These are phyloP conservation scores for Mamestra brassicae DNA, from an alignment of 2,888 invertebrate genomes.

Conservation along the genomic window DNA sequence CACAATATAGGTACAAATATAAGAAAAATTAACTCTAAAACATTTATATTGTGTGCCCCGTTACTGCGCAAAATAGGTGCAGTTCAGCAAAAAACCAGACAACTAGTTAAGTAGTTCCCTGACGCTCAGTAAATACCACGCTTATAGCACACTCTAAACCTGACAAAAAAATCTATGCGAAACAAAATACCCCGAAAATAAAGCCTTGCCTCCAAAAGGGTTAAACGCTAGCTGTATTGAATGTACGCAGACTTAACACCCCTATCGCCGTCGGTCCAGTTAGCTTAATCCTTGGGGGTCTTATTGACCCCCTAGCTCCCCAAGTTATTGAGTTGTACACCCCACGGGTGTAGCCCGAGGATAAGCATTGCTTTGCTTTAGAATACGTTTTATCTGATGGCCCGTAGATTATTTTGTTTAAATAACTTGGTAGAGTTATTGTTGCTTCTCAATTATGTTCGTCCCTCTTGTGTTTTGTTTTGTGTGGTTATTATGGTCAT, in stretches of 20 bases:
- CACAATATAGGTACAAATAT: no score
- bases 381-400: constrained; percentile 41
- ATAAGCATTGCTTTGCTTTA: constrained; percentile 32
- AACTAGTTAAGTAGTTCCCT: no score
- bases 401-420: constrained; percentile 47
- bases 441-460: constrained; percentile 31
- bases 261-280: constrained; percentile 52
- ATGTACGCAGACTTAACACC: constrained; percentile 57
- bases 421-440: constrained; percentile 29
- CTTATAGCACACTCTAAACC: background rate
- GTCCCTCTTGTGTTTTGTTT: constrained; percentile 7
- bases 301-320: constrained; percentile 41
- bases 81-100: no score
- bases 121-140: background rate
- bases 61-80: no score
- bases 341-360: constrained; percentile 9
- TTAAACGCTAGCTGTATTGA: constrained; percentile 50
- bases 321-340: constrained; percentile 43
- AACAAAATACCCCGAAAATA: constrained; percentile 7
- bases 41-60: no score
- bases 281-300: constrained; percentile 48
- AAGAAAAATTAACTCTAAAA: no score
- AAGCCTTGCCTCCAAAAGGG: constrained; percentile 35
- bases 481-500: background rate
- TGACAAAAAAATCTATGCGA: background rate